Percentiles rank a stretch among this genome's conserved stretches.
Conservation (phyloP, 1,140 invertebrate genomes). For the Polypedilum vanderplanki region DNA sequence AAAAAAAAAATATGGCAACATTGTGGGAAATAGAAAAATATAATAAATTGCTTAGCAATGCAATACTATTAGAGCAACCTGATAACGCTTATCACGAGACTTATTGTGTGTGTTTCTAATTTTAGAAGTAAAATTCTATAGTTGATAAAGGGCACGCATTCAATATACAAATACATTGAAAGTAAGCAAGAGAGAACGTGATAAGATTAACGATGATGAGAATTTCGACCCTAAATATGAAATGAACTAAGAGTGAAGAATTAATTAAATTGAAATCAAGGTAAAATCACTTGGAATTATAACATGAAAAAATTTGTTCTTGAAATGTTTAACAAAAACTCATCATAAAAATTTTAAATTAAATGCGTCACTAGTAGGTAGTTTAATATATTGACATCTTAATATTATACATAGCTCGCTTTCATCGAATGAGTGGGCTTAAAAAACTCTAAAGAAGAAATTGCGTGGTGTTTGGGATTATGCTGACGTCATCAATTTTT, state of each 20-base stretch:
- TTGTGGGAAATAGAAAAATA: background rate
- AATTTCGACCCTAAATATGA: background rate
- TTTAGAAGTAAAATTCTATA: background rate
- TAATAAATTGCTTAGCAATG: background rate
- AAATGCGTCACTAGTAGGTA: too few species aligned
- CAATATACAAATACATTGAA: slow-evolving; percentile 6
- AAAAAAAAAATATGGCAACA: background rate
- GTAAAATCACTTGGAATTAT: background rate
- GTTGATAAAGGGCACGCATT: background rate
- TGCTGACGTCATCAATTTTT: too few species aligned
- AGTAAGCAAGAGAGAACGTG: background rate
- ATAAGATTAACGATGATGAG: slow-evolving; percentile 1
- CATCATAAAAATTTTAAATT: too few species aligned
- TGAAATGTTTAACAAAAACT: too few species aligned
- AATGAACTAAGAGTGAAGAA: background rate
- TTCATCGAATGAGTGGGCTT: too few species aligned
- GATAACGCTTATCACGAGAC: slow-evolving; percentile 11
- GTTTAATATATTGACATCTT: too few species aligned
- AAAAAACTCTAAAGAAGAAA: too few species aligned
- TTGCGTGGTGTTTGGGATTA: too few species aligned
- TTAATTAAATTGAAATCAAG: slow-evolving; percentile 3
- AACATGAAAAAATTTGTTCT: too few species aligned
- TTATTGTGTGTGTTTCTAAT: background rate
- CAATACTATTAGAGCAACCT: background rate
- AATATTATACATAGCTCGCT: too few species aligned